Evolutionary conservation across 1,140 invertebrate genomes (phyloP).

Genomic region (roundworm (Caenorhabditis elegans)): WBcel235 BX284603.4:7747501-7748000

Average conservation of each 20-base stretch:
- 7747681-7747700: not conserved
- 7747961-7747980: not conserved
- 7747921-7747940: not conserved
- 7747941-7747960: not conserved
- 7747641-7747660: not conserved
- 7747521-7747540: not conserved
- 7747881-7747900: not conserved
- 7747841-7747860: not conserved
- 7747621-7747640: not conserved
- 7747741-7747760: not conserved
- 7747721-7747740: not conserved
- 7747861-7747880: not conserved
- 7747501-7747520: not conserved
- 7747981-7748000: not conserved
- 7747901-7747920: not conserved
- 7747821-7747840: not conserved
- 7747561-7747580: not conserved
- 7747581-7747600: too few relatives aligned
- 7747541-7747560: not conserved
- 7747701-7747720: not conserved
- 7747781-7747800: too few relatives aligned
- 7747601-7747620: not conserved
- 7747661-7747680: not conserved
- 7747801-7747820: too few relatives aligned
- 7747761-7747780: not conserved